Percentiles rank a stretch among this genome's conserved stretches.
phyloP scores from a whole-genome alignment of 2,888 invertebrate genomes.

The Coelopa pilipes region DNA sequence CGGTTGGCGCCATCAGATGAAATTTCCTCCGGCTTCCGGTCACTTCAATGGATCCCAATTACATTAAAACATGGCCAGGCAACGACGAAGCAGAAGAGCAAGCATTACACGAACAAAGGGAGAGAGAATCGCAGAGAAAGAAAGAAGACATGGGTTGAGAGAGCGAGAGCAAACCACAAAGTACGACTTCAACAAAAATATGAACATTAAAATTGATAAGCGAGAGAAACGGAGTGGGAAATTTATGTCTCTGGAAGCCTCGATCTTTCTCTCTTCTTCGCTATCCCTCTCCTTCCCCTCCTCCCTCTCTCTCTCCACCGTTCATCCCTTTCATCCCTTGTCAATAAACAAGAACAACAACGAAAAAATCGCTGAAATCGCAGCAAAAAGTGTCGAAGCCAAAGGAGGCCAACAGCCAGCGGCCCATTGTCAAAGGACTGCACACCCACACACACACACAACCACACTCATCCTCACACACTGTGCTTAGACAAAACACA shows the following conservation, averaged over 20 bases:
- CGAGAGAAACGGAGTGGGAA: not conserved
- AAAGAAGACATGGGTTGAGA: not conserved
- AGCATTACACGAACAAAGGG: too few species aligned
- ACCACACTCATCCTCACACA: not conserved
- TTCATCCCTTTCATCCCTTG: too few species aligned
- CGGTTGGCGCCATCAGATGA: too few species aligned
- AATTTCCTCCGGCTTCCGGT: too few species aligned
- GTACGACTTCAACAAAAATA: conserved; percentile 10
- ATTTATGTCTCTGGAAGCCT: not conserved
- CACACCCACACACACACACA: not conserved
- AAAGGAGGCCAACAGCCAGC: conserved; percentile 9
- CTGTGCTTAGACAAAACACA: not conserved
- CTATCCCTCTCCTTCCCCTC: not conserved
- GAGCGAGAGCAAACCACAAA: not conserved
- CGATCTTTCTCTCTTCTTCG: not conserved
- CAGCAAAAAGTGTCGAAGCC: conserved; percentile 8
- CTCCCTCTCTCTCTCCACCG: not conserved
- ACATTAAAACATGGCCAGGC: not conserved
- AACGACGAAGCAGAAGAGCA: too few species aligned
- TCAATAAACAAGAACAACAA: not conserved
- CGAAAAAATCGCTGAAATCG: conserved; percentile 26
- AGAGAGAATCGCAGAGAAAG: too few species aligned
- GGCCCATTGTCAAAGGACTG: too few species aligned
- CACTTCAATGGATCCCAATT: conserved; percentile 5
- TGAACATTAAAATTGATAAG: conserved; percentile 27